A percentile compares a stretch with the other conserved stretches of the same genome.
Evolutionary conservation across 2,888 invertebrate species (phyloP).

Genomic region (Drosophila anomalipes): DNA sequence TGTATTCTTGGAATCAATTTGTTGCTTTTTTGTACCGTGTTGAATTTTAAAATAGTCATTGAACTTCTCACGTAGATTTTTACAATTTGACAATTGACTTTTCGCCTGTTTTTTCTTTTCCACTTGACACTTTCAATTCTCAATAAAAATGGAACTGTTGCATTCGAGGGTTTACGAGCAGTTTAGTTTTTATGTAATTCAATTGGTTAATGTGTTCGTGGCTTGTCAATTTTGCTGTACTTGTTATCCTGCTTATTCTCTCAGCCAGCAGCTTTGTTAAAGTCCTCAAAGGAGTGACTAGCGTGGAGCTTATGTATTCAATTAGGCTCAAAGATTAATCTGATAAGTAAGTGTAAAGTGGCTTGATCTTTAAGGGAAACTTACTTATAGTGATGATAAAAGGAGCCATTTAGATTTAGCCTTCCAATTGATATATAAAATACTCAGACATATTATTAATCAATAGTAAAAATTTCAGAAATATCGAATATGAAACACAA

Average conservation of each 20-base stretch:
- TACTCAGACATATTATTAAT: neutral
- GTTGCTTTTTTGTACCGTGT: neutral
- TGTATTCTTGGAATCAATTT: neutral
- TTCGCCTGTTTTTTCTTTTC: neutral
- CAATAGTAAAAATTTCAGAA: neutral
- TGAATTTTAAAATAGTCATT: neutral
- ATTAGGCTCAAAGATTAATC: neutral
- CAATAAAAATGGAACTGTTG: slow-evolving; percentile 21
- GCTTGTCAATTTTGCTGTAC: neutral
- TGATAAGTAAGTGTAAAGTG: neutral
- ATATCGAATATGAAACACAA: neutral
- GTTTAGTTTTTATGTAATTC: slow-evolving; percentile 22
- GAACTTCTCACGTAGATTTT: slow-evolving; percentile 3
- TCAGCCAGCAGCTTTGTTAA: slow-evolving; percentile 1
- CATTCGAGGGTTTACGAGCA: neutral
- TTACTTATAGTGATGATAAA: neutral
- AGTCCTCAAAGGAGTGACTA: neutral
- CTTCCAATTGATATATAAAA: neutral
- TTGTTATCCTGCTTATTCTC: neutral
- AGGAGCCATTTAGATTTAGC: neutral
- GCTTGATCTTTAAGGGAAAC: neutral
- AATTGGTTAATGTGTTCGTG: slow-evolving; percentile 25
- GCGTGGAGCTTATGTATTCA: neutral
- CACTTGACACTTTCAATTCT: neutral
- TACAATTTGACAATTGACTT: slow-evolving; percentile 14